These are phyloP conservation scores for Rhinoptilus africanus DNA, from an alignment of 2,113 vertebrate genomes.

Conservation along the genomic window DNA sequence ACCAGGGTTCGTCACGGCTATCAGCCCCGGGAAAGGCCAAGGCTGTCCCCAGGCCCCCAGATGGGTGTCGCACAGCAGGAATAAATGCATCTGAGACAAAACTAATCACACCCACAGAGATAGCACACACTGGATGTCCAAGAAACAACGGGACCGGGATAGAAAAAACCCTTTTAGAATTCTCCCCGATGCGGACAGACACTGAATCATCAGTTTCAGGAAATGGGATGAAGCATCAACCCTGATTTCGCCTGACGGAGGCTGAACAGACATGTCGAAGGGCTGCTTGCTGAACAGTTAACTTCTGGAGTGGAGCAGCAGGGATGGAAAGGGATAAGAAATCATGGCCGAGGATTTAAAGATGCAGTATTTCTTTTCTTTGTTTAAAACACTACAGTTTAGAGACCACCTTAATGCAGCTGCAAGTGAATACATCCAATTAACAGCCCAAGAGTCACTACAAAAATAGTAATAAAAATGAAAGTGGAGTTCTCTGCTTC, in stretches of 20 bases:
- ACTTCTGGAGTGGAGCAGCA: neutral
- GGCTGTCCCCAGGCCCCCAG: neutral
- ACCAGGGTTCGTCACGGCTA: conserved; percentile 13
- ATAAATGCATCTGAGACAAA: conserved; percentile 36
- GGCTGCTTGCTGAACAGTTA: neutral
- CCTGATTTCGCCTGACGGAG: neutral
- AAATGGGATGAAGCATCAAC: neutral
- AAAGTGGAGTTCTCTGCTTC: neutral
- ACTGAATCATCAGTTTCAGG: neutral
- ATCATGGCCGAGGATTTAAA: conserved; percentile 20
- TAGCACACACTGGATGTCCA: neutral
- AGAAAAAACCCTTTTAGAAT: conserved; percentile 45
- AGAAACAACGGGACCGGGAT: neutral
- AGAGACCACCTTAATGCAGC: conserved; percentile 3
- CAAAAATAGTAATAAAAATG: neutral
- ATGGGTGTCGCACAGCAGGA: neutral
- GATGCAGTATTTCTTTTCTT: conserved; percentile 1
- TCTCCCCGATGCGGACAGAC: neutral
- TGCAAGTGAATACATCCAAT: neutral
- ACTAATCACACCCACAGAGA: conserved; percentile 15
- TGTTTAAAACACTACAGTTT: neutral
- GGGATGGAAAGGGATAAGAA: neutral
- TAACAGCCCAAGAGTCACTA: neutral
- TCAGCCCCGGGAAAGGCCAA: neutral
- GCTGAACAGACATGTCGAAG: neutral